A percentile compares a stretch with the other conserved stretches of the same genome.
Conservation (phyloP, 2,113 vertebrate genomes). For the Gnathonemus echidnorhynchus region DNA sequence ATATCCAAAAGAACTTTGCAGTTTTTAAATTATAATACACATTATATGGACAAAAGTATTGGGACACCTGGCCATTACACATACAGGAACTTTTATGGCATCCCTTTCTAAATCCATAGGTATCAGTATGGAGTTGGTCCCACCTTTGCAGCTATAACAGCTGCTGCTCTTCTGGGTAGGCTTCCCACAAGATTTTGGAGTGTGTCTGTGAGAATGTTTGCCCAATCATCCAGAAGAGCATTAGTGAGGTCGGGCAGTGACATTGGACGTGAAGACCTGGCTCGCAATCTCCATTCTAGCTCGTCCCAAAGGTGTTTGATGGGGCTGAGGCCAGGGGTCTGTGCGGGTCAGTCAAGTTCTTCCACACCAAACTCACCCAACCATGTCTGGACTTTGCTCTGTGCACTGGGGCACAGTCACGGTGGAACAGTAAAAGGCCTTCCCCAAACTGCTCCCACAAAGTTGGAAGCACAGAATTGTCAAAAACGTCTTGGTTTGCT, state of each 20-base stretch:
- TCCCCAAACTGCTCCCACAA: not conserved
- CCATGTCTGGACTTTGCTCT: not conserved
- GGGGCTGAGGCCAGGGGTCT: not conserved
- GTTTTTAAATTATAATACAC: not conserved
- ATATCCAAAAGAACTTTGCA: not conserved
- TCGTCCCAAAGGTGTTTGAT: not conserved
- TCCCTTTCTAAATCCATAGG: not conserved
- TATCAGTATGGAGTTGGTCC: not conserved
- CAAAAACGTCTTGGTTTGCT: too few relatives aligned
- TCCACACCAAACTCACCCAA: not conserved
- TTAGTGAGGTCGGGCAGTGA: not conserved
- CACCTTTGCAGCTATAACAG: not conserved
- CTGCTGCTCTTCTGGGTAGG: not conserved
- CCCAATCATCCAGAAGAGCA: not conserved
- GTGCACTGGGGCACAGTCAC: not conserved
- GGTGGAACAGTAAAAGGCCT: not conserved
- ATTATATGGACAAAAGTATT: not conserved
- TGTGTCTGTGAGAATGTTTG: not conserved
- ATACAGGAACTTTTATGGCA: not conserved
- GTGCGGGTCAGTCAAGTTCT: not conserved
- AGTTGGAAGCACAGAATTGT: not conserved
- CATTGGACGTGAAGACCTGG: not conserved
- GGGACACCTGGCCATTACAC: not conserved
- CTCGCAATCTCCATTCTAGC: not conserved
- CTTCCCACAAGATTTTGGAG: not conserved